Evolutionary conservation across 2,888 invertebrate genomes (phyloP), one percentile per base, ranked within the genome.

Genomic region (Abrostola tripartita): DNA sequence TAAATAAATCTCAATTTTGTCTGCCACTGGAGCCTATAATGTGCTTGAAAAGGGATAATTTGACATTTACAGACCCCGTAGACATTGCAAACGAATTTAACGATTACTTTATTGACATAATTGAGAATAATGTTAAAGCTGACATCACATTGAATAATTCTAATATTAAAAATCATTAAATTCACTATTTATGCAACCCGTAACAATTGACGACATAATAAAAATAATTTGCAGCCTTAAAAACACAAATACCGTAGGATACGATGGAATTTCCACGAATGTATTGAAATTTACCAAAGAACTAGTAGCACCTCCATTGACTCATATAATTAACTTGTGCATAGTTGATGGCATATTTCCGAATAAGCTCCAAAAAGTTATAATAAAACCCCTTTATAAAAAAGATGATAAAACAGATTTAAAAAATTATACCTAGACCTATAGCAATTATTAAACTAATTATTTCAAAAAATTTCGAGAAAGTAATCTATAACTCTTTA

Each of bases 241-340:
- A 36, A 58, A 58, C n/a, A 58, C 41, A 36, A 58, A 50, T 12
- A 41, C 37, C n/a, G 37, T 41, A 5, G 51, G 58, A 6, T 58
- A 58, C 36, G 42, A 58, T 42, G 51, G 37, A 2, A 12, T 51
- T 1, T 51, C 41, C 10, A 58, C 58, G 1, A 51, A 50, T 12
- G 42, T 58, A 6, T 35, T 58, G 5, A 58, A 58, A 24, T 52
- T 14, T 36, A 35, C 38, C 8, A 51, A 36, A 6, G n/a, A n/a
- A n/a, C n/a, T 12, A 40, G 6, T 44, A 44, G n/a, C 42, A 7
- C 11, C 42, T n/a, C n/a, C n/a, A n/a, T n/a, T n/a, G n/a, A n/a
- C n/a, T n/a, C n/a, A n/a, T n/a, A 44, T 58, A 12, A 51, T 58
- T 7, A 58, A 58, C 11, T 10, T 41, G 7, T 41, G 52, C n/a